phyloP scores from a whole-genome alignment of 2,113 vertebrate species.

The Typhlomys cinereus region DNA sequence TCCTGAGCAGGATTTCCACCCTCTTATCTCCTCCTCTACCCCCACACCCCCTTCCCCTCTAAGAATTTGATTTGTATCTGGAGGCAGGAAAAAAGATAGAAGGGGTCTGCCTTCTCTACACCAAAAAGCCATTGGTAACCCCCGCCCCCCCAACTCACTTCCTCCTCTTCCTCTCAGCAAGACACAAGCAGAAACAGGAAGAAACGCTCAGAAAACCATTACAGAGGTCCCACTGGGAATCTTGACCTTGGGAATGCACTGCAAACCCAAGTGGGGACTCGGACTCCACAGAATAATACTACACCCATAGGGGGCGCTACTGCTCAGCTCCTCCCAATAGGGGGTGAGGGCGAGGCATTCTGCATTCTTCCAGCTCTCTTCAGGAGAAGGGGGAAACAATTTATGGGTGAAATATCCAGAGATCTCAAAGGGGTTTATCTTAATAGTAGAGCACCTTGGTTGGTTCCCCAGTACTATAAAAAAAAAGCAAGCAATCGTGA shows the following conservation, averaged over 20 bases:
- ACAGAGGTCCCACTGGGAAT: neutral
- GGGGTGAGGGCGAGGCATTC: neutral
- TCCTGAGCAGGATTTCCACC: too few species aligned
- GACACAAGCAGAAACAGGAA: too few species aligned
- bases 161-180: too few species aligned
- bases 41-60: too few species aligned
- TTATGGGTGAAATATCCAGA: neutral
- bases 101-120: too few species aligned
- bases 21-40: too few species aligned
- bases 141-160: too few species aligned
- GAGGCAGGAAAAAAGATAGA: too few species aligned
- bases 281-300: accelerated
- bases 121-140: too few species aligned
- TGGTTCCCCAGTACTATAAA: neutral
- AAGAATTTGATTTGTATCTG: too few species aligned
- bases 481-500: neutral
- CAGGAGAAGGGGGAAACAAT: neutral
- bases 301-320: neutral
- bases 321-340: neutral
- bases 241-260: neutral
- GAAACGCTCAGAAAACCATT: too few species aligned
- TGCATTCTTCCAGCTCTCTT: neutral
- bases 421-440: neutral
- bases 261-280: neutral
- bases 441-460: neutral